Base-by-base conservation (phyloP, 1,140 invertebrate genomes). In the Archivesica marissinica region DNA sequence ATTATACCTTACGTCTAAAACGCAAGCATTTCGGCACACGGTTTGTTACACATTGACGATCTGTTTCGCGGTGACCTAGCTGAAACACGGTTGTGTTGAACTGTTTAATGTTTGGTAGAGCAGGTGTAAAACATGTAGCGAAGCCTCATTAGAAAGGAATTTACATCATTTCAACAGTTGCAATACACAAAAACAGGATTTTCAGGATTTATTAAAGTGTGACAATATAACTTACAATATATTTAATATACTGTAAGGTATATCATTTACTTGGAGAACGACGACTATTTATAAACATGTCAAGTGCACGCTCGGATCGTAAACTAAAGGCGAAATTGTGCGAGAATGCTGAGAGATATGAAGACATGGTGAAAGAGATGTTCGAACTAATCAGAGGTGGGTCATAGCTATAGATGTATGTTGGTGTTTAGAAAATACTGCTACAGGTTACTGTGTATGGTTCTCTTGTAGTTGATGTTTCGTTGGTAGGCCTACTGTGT, bases 351-450 rank as follows among this genome's bases (percentile, higher is more conserved):
- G 92, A 92, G 70, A 54, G 91, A n/a, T 92, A 91, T 59, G 90
- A 93, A 11, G 90, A 93, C 56, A 93, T 92, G 92, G 88, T 89
- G 0, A 72, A 81, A 41, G 88, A 86, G 25, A 92, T 92, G 90
- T 86, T 74, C 28, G 50, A 68, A 50, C 66, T 84, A 2, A 38
- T 75, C 4, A 15, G 68, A 77, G 47, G 74, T 64, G 23, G 0
- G 44, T 70, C n/a, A 50, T n/a, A n/a, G n/a, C n/a, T n/a, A n/a
- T n/a, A n/a, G n/a, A n/a, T n/a, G n/a, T n/a, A n/a, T n/a, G n/a
- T n/a, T n/a, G n/a, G n/a, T n/a, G n/a, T n/a, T n/a, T n/a, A n/a
- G n/a, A n/a, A n/a, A n/a, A n/a, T n/a, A n/a, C n/a, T n/a, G n/a
- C n/a, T n/a, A n/a, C n/a, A n/a, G n/a, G n/a, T n/a, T n/a, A n/a